Evolutionary conservation across 2,888 invertebrate species (phyloP), one percentile per base, ranked within the genome.

Genomic region (Nemotelus nigrinus): DNA sequence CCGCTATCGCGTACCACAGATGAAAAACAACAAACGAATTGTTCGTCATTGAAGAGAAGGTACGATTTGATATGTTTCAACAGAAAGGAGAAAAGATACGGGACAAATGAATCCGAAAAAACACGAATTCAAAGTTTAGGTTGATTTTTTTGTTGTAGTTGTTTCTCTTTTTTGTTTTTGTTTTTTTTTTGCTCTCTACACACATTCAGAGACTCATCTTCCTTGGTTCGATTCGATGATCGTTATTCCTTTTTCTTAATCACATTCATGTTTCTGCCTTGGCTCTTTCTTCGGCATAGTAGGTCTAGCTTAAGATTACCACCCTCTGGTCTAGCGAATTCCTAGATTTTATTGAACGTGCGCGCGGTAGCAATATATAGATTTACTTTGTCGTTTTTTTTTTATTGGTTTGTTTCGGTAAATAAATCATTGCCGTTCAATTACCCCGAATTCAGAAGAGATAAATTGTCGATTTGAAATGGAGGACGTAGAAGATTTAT

Each of bases 41-140:
- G 47, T 47, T 65, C 65, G 65, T n/a, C 65, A 65, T 25, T 25
- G 25, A 47, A 65, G 8, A n/a, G 65, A 47, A 65, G 65, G 65
- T 65, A 47, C 65, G 47, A 45, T 65, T 65, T 47, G 45, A 65
- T 65, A 65, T 47, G 47, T 65, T 65, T 65, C 10, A 45, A 45
- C 45, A 65, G 8, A 45, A 65, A 10, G 25, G 47, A 41, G 41
- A 47, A 65, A 10, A 58, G n/a, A 58, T 58, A 65, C 65, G 47
- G 47, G 65, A 47, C 65, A 47, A 47, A 47, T 47, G 65, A 47
- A 65, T 65, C 47, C n/a, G 65, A 65, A 65, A n/a, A 65, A 65
- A 45, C 5, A 47, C 65, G 47, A 65, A 65, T 65, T 65, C 65
- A 65, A 25, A 25, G 25, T 25, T 25, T 25, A 25, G 25, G 25